A percentile compares a stretch with the other conserved stretches of the same genome.
phyloP scores from a whole-genome alignment of 2,888 invertebrate species.

The Drosophila rellima region DNA sequence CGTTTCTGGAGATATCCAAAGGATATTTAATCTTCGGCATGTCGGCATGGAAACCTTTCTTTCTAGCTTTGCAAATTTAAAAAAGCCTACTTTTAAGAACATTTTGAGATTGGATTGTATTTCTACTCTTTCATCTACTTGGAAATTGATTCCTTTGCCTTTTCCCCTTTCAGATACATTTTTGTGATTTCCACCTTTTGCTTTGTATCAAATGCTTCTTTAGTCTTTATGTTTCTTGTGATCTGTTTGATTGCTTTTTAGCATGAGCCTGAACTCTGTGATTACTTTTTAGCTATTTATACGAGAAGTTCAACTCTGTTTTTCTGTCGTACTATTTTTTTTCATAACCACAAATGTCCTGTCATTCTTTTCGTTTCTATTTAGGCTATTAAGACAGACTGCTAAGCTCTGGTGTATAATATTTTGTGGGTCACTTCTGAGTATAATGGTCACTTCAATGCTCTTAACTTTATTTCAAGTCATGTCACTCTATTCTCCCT shows the following conservation, averaged over 20 bases:
- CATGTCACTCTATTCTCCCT: neutral
- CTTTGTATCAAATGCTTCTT: neutral
- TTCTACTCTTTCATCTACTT: neutral
- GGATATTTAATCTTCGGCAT: no score
- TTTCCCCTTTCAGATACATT: no score
- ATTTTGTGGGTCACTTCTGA: neutral
- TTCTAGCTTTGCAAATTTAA: no score
- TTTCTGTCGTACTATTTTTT: no score
- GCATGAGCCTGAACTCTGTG: neutral
- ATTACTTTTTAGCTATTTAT: neutral
- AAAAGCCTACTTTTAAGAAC: neutral
- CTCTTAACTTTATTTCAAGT: neutral
- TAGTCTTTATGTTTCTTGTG: neutral
- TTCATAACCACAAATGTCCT: neutral
- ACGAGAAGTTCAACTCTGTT: neutral
- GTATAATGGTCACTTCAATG: neutral
- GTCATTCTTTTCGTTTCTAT: neutral
- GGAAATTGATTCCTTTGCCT: neutral
- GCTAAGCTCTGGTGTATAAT: neutral
- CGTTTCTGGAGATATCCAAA: no score
- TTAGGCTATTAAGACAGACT: neutral
- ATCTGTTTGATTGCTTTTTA: neutral
- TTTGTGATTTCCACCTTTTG: neutral
- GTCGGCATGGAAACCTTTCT: no score
- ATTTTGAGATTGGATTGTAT: neutral